Conservation (phyloP, 2,113 vertebrate genomes). For the Calyptomena viridis region DNA sequence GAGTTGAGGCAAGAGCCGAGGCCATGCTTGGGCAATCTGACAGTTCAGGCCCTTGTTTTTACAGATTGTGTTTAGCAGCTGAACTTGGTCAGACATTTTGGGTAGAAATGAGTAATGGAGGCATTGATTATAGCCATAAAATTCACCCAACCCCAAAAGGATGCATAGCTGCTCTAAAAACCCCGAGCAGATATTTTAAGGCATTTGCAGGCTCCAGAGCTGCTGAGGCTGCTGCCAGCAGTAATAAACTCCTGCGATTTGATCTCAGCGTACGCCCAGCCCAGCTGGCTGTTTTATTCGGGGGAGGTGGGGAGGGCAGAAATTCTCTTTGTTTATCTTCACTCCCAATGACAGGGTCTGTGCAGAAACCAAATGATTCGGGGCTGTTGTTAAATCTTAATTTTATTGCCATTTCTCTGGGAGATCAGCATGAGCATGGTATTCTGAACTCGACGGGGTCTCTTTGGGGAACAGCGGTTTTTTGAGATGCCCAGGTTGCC, state of each 20-base stretch:
- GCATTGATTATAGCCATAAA: slow-evolving; percentile 24
- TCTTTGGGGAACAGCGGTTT: background rate
- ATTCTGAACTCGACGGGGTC: background rate
- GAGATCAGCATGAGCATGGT: accelerated
- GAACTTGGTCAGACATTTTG: slow-evolving; percentile 54
- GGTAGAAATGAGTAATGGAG: slow-evolving; percentile 42
- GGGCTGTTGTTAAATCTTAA: background rate
- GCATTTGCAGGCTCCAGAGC: background rate
- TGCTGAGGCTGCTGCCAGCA: slow-evolving; percentile 7
- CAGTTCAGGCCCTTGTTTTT: background rate
- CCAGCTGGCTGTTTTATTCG: background rate
- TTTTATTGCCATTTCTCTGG: background rate
- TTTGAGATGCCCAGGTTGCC: background rate
- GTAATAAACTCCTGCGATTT: background rate
- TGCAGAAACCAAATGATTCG: accelerated
- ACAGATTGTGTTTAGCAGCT: slow-evolving; percentile 26
- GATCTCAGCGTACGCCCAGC: background rate
- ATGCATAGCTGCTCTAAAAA: background rate
- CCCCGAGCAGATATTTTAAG: slow-evolving; percentile 1
- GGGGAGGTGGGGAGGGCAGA: background rate
- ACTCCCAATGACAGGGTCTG: background rate
- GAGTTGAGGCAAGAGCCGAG: background rate
- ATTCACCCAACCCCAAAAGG: slow-evolving; percentile 36
- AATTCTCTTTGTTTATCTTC: background rate
- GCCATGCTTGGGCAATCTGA: background rate